Percentiles rank a stretch among this genome's conserved stretches.
Conservation (phyloP, 2,888 invertebrate species). For the Amblyteles armatorius region DNA sequence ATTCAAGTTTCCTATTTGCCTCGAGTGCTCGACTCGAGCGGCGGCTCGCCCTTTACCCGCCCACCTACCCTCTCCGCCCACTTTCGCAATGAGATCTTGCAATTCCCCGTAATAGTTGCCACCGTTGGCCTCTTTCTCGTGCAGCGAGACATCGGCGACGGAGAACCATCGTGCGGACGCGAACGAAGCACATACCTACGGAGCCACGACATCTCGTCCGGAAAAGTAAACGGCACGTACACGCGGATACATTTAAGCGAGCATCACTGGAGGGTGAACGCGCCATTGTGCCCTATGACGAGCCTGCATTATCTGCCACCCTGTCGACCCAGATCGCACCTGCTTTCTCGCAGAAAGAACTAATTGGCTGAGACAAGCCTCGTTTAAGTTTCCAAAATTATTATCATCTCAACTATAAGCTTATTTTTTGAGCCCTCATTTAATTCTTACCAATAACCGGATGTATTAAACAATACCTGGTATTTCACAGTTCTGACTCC, state of each 20-base stretch:
- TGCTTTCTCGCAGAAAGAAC: background rate
- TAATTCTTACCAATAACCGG: too few relatives aligned
- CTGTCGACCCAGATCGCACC: background rate
- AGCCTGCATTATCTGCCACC: constrained; percentile 11
- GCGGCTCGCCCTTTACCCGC: constrained; percentile 28
- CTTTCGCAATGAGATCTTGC: constrained; percentile 55
- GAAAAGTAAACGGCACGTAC: constrained; percentile 40
- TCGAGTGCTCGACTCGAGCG: constrained; percentile 52
- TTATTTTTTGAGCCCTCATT: too few relatives aligned
- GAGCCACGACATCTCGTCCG: constrained; percentile 17
- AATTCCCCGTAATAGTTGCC: constrained; percentile 55
- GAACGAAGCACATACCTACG: constrained; percentile 28
- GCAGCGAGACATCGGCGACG: constrained; percentile 41
- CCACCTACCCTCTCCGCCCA: constrained; percentile 19
- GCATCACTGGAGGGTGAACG: constrained; percentile 47
- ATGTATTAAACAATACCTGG: too few relatives aligned
- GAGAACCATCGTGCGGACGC: constrained; percentile 20
- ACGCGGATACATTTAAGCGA: constrained; percentile 47
- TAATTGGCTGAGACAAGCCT: constrained; percentile 31
- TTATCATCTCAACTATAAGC: background rate
- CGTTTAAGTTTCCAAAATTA: constrained; percentile 29
- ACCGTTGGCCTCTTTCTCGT: constrained; percentile 40
- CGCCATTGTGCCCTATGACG: constrained; percentile 52
- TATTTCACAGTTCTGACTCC: too few relatives aligned
- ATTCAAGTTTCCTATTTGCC: constrained; percentile 58